Evolutionary conservation across 2,113 vertebrate species (phyloP).

Genomic region (Epinephelus fuscoguttatus): DNA sequence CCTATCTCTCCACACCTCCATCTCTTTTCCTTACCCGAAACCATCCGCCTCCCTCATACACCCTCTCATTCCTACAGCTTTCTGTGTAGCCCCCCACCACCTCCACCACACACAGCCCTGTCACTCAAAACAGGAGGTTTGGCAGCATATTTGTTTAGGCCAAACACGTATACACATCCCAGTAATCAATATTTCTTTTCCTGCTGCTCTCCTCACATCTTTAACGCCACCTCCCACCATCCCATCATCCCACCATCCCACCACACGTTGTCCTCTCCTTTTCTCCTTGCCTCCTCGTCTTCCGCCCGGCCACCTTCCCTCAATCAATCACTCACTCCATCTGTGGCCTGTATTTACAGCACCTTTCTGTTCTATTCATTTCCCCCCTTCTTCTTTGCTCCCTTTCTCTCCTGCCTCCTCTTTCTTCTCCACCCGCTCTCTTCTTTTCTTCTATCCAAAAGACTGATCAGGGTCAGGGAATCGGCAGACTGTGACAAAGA

Average conservation of each 20-base stretch:
- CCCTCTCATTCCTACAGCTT: constrained; percentile 37
- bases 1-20: constrained; percentile 59
- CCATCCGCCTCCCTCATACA: constrained; percentile 38
- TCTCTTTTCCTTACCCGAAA: constrained; percentile 55
- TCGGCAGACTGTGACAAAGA: constrained; percentile 68
- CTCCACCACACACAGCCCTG: constrained; percentile 20
- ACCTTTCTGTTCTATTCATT: constrained; percentile 44
- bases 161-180: constrained; percentile 79
- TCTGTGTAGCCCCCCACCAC: not conserved
- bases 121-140: constrained; percentile 74
- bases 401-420: constrained; percentile 31
- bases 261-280: constrained; percentile 32
- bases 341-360: constrained; percentile 54
- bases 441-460: constrained; percentile 65
- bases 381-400: constrained; percentile 1
- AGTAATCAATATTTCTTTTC: constrained; percentile 82
- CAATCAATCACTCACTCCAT: constrained; percentile 16
- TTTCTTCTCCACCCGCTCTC: constrained; percentile 31
- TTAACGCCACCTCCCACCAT: constrained; percentile 61
- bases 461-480: constrained; percentile 80
- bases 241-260: constrained; percentile 26
- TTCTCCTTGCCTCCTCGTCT: constrained; percentile 46
- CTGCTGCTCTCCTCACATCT: constrained; percentile 78
- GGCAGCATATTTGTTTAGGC: constrained; percentile 79
- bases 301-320: not conserved